These are phyloP conservation scores for Felis catus DNA, from an alignment of 2,113 vertebrate genomes.

Conservation along the genomic window DNA sequence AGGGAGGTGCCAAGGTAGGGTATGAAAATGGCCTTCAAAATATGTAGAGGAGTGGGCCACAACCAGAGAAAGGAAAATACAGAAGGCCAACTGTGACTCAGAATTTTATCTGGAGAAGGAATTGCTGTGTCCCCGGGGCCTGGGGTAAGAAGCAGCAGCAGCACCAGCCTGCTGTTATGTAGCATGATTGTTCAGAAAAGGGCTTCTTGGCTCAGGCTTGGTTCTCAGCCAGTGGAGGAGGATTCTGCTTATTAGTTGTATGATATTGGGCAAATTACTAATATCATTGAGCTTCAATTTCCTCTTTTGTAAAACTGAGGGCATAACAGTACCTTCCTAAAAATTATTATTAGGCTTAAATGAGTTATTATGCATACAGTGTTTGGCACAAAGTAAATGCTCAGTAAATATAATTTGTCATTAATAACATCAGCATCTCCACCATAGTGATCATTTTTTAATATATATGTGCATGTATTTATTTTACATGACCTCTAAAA, in stretches of 20 bases:
- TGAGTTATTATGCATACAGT: background rate
- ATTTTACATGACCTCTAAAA: background rate
- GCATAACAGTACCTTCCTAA: background rate
- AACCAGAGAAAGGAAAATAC: background rate
- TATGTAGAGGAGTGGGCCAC: background rate
- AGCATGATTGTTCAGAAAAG: background rate
- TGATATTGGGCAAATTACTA: background rate
- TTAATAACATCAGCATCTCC: background rate
- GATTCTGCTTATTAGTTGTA: background rate
- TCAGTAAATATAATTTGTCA: conserved; percentile 29
- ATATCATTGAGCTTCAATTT: background rate
- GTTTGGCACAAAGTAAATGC: background rate
- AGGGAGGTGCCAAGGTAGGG: background rate
- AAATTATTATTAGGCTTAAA: conserved; percentile 22
- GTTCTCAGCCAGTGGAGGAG: background rate
- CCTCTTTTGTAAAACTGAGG: conserved; percentile 13
- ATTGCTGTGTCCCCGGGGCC: background rate
- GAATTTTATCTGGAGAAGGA: background rate
- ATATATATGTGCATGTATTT: background rate
- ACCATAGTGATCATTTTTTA: background rate
- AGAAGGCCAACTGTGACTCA: background rate
- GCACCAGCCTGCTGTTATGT: background rate
- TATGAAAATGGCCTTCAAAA: background rate
- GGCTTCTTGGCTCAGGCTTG: background rate
- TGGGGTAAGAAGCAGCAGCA: background rate